phyloP scores from a whole-genome alignment of 2,888 invertebrate species.

The Cephus sareptanus region DNA sequence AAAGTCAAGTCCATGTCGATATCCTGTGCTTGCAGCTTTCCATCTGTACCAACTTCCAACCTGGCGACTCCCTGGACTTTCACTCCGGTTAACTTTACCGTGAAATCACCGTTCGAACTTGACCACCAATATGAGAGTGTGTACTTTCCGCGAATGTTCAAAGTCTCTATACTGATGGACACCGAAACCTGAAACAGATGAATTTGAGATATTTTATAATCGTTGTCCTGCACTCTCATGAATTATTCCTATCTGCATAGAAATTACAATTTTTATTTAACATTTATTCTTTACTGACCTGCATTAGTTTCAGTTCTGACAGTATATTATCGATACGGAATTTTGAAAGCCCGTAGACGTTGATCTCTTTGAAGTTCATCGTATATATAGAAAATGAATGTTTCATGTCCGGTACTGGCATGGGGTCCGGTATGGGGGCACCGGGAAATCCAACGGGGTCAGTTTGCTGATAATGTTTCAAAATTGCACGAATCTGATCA shows the following conservation, averaged over 20 bases:
- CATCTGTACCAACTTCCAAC: constrained; percentile 79
- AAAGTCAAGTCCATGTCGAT: constrained; percentile 85
- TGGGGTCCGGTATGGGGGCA: constrained; percentile 83
- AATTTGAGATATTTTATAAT: neutral
- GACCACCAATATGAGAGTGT: constrained; percentile 78
- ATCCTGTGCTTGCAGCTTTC: constrained; percentile 80
- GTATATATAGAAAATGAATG: constrained; percentile 78
- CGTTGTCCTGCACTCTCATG: neutral
- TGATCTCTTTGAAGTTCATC: constrained; percentile 78
- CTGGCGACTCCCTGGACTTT: constrained; percentile 76
- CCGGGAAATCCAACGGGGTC: constrained; percentile 87
- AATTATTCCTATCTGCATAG: neutral
- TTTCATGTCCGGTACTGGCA: constrained; percentile 80
- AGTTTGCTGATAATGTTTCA: constrained; percentile 84
- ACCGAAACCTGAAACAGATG: constrained; percentile 72
- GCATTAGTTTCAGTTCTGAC: constrained; percentile 80
- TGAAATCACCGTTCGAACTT: constrained; percentile 80
- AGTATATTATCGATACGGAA: constrained; percentile 79
- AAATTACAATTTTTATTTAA: neutral
- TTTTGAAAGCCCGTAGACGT: constrained; percentile 81
- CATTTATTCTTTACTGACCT: constrained; percentile 67
- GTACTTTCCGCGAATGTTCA: constrained; percentile 81
- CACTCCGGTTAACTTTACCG: constrained; percentile 79
- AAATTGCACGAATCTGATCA: constrained; percentile 75
- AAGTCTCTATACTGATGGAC: constrained; percentile 75